Conservation (phyloP, 2,888 invertebrate species). For the Muschampia plurimacula region DNA sequence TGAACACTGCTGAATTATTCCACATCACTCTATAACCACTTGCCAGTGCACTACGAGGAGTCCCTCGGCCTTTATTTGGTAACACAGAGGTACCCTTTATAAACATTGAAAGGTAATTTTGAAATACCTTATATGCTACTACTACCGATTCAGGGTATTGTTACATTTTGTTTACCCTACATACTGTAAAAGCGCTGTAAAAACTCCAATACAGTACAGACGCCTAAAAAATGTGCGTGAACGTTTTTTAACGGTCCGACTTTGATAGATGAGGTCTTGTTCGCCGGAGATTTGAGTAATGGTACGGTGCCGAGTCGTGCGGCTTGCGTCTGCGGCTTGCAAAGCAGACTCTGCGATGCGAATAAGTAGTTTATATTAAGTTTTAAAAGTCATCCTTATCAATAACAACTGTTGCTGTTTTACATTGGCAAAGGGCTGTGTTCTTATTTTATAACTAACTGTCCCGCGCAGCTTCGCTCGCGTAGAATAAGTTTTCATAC, state of each 20-base stretch:
- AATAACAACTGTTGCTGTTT: too few relatives aligned
- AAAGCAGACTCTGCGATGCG: neutral
- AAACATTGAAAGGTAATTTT: too few relatives aligned
- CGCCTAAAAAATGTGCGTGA: constrained; percentile 30
- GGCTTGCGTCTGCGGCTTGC: constrained; percentile 25
- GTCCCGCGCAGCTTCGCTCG: too few relatives aligned
- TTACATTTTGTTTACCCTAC: neutral
- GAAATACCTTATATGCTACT: too few relatives aligned
- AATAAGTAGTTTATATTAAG: neutral
- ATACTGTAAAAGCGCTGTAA: constrained; percentile 11
- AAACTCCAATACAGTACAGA: constrained; percentile 29
- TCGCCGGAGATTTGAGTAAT: constrained; percentile 22
- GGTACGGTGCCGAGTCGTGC: neutral
- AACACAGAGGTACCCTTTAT: too few relatives aligned
- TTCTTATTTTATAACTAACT: too few relatives aligned
- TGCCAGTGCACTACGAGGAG: too few relatives aligned
- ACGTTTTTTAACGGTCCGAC: constrained; percentile 28
- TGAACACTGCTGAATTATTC: too few relatives aligned
- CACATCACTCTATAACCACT: too few relatives aligned
- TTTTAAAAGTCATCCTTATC: neutral
- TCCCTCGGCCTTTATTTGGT: too few relatives aligned
- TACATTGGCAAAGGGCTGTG: too few relatives aligned
- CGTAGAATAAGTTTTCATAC: too few relatives aligned
- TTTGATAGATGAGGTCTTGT: constrained; percentile 32
- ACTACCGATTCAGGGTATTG: neutral